phyloP scores from a whole-genome alignment of 1,140 invertebrate species.

The Zeugodacus cucurbitae region DNA sequence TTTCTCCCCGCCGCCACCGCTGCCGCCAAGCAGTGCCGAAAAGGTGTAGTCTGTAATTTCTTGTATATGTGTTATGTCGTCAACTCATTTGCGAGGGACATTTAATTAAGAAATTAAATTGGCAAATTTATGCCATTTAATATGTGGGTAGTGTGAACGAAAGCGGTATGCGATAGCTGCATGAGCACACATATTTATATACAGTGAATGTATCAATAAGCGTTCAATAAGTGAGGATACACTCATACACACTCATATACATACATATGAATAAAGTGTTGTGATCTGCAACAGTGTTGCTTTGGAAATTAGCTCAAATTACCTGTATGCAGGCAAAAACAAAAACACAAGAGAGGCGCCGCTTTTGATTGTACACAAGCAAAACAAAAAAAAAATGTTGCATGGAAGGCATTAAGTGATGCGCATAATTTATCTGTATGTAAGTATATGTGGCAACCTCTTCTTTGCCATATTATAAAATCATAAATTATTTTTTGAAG shows the following conservation, averaged over 20 bases:
- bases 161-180: not conserved
- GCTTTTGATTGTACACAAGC: too few species aligned
- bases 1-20: not conserved
- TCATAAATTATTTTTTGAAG: conserved; percentile 9
- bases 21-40: not conserved
- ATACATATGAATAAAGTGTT: not conserved
- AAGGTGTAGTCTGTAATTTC: not conserved
- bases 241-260: not conserved
- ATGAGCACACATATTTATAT: too few species aligned
- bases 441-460: not conserved
- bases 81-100: conserved; percentile 23
- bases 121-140: conserved; percentile 20
- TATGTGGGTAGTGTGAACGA: not conserved
- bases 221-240: too few species aligned
- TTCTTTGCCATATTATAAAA: not conserved
- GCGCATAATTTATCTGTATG: not conserved
- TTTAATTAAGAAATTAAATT: conserved; percentile 38
- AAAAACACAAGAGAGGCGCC: too few species aligned
- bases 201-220: too few species aligned
- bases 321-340: not conserved
- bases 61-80: conserved; percentile 35
- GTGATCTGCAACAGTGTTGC: not conserved
- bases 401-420: not conserved
- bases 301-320: conserved; percentile 12
- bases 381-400: not conserved